These are phyloP conservation scores for Acleris cristana DNA, from an alignment of 2,888 invertebrate genomes.

Conservation along the genomic window DNA sequence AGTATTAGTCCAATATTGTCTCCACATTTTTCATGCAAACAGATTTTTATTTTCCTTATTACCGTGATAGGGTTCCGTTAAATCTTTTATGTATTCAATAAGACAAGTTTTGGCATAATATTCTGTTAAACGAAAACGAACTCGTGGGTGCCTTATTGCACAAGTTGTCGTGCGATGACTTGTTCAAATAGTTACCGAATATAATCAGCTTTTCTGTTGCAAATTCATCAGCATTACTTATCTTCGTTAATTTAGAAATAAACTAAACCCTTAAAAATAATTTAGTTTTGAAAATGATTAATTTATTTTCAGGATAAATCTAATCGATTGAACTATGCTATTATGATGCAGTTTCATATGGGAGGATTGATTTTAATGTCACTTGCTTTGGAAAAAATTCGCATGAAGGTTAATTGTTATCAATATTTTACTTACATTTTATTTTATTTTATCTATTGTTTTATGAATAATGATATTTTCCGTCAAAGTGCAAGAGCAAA, in stretches of 20 bases:
- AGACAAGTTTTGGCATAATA: slow-evolving; percentile 27
- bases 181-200: neutral
- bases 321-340: slow-evolving; percentile 13
- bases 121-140: slow-evolving; percentile 9
- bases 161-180: slow-evolving; percentile 4
- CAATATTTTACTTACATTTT: neutral
- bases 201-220: neutral
- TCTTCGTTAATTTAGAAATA: too few relatives aligned
- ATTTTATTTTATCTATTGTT: neutral
- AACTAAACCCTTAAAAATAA: too few relatives aligned
- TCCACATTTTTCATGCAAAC: too few relatives aligned
- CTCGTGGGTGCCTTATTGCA: slow-evolving; percentile 1
- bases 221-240: too few relatives aligned
- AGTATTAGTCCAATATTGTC: too few relatives aligned
- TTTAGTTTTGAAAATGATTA: too few relatives aligned
- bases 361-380: slow-evolving; percentile 29
- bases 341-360: slow-evolving; percentile 37
- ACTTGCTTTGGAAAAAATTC: slow-evolving; percentile 30
- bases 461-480: too few relatives aligned
- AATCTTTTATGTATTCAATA: slow-evolving; percentile 8
- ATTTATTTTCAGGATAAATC: slow-evolving; percentile 24
- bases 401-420: slow-evolving; percentile 18
- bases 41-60: neutral
- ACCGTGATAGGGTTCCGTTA: neutral
- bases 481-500: too few relatives aligned